These are phyloP conservation scores for Parambassis ranga DNA, from an alignment of 2,797 vertebrate genomes.

Conservation along the genomic window DNA sequence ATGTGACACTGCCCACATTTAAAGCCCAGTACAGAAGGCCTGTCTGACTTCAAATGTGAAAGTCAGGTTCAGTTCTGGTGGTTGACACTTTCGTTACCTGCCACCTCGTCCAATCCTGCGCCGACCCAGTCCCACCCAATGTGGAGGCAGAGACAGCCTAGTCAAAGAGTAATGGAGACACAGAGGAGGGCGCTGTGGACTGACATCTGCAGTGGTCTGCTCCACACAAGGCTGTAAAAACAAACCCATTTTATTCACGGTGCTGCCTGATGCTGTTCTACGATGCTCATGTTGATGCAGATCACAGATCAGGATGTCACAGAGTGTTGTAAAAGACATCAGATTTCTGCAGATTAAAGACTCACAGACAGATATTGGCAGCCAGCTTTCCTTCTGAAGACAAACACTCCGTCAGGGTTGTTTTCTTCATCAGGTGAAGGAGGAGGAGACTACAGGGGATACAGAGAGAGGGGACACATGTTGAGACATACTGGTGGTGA, in stretches of 20 bases:
- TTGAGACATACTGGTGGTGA: too few species aligned
- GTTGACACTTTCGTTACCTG: slow-evolving; percentile 86
- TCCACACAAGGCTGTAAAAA: slow-evolving; percentile 82
- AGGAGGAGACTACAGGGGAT: slow-evolving; percentile 85
- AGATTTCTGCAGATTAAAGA: too few species aligned
- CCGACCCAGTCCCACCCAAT: slow-evolving; percentile 87
- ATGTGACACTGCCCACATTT: too few species aligned
- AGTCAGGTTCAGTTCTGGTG: too few species aligned
- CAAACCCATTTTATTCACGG: too few species aligned
- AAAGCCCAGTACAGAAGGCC: too few species aligned
- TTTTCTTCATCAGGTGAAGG: slow-evolving; percentile 92
- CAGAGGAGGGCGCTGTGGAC: slow-evolving; percentile 78
- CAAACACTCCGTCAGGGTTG: slow-evolving; percentile 88
- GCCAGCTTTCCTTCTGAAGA: slow-evolving; percentile 90
- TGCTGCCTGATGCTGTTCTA: too few species aligned
- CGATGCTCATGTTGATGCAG: too few species aligned
- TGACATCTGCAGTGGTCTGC: slow-evolving; percentile 75
- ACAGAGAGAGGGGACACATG: too few species aligned
- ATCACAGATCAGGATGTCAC: too few species aligned
- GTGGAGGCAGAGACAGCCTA: slow-evolving; percentile 85
- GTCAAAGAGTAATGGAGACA: slow-evolving; percentile 88
- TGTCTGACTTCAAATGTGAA: too few species aligned
- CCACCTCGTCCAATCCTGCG: slow-evolving; percentile 90
- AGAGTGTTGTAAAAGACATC: too few species aligned
- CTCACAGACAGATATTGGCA: slow-evolving; percentile 92